Evolutionary conservation across 1,140 invertebrate genomes (phyloP), one percentile per base, ranked within the genome.

Genomic region (Drosophila elegans): DNA sequence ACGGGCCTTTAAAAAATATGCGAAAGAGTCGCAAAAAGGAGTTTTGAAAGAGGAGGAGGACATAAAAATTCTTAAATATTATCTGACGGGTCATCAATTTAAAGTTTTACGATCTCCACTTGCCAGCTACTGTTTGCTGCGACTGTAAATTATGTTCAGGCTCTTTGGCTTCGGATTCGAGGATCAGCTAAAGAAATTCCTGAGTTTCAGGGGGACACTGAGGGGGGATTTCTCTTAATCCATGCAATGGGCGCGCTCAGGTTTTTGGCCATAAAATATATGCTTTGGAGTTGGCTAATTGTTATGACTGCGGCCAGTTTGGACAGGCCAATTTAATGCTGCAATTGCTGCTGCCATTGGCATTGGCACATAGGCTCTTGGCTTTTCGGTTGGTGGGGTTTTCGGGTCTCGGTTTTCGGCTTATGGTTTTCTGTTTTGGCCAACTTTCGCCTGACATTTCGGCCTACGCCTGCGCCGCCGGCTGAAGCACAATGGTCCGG

Each of bases 31-130:
- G 46, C 13, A 38, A 21, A 51, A 51, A 45, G 56, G 48, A 64
- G 57, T 13, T 64, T 46, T 45, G n/a, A 51, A 9, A 11, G 16
- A 29, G 11, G 55, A 11, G 39, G 49, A 46, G 56, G 64, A 62
- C 54, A 84, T 91, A 91, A 89, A 91, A 84, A 89, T 76, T 83
- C 72, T 81, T 81, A 79, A 84, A 91, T 91, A 89, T 91, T 86
- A 89, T 91, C 78, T 77, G 88, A 89, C 78, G 84, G 78, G 83
- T 90, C 88, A 91, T 91, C 88, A 91, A 91, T 91, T 91, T 74
- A 64, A 91, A 89, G 74, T 84, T 91, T 91, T 91, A 91, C 72
- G 88, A 83, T 55, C 72, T 74, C 69, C 29, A 81, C 81, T 49
- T 76, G 78, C 78, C 74, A 84, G 89, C 88, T 91, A 91, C 88